These are phyloP conservation scores for Spisula solida DNA, from an alignment of 2,888 invertebrate genomes.

Conservation along the genomic window DNA sequence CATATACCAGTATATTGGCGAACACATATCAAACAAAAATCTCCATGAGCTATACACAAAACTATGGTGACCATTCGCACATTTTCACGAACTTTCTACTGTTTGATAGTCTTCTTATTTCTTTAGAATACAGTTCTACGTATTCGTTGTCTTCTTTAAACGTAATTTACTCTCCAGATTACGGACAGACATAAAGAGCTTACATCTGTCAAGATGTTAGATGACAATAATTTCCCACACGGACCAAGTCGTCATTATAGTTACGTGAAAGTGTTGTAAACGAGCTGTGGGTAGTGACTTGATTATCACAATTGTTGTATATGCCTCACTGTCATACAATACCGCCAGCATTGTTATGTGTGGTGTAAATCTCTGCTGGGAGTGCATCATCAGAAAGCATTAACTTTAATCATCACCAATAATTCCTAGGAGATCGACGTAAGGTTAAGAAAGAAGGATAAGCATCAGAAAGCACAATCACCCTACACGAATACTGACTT, in stretches of 20 bases:
- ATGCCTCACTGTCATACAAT: background rate
- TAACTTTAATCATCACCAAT: background rate
- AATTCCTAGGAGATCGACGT: background rate
- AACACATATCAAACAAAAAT: too few species aligned
- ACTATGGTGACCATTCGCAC: too few species aligned
- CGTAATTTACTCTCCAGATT: background rate
- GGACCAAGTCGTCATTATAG: background rate
- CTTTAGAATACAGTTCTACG: background rate
- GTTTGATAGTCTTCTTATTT: background rate
- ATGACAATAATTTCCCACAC: background rate
- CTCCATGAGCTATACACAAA: too few species aligned
- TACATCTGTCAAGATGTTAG: background rate
- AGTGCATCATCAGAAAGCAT: background rate
- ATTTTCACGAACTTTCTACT: too few species aligned
- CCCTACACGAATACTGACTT: too few species aligned
- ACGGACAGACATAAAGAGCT: slow-evolving; percentile 5
- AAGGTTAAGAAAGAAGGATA: background rate
- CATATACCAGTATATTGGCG: too few species aligned
- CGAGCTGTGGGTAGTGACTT: background rate
- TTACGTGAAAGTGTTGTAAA: background rate
- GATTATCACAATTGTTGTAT: background rate
- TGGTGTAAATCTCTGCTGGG: background rate
- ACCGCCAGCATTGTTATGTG: background rate
- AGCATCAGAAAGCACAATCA: too few species aligned
- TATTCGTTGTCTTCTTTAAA: background rate